These are phyloP conservation scores for Phortica variegata DNA, from an alignment of 1,140 invertebrate genomes.

Conservation along the genomic window DNA sequence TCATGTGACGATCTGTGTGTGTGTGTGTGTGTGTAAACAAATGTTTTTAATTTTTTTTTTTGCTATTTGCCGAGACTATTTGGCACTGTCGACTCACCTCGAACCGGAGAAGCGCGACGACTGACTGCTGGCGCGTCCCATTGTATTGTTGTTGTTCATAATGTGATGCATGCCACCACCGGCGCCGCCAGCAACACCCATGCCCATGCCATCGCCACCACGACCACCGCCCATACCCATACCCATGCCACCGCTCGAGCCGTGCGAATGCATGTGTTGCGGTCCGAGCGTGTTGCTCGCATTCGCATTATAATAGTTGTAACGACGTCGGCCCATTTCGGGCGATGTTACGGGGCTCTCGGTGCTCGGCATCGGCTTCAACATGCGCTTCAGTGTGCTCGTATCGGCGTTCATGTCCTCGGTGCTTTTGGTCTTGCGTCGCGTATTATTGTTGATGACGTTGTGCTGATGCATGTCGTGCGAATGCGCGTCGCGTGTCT, in stretches of 20 bases:
- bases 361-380: constrained; percentile 86
- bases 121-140: constrained; percentile 54
- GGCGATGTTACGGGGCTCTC: constrained; percentile 86
- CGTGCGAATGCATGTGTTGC: constrained; percentile 59
- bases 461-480: constrained; percentile 60
- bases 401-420: constrained; percentile 87
- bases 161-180: constrained; percentile 49
- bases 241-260: constrained; percentile 27
- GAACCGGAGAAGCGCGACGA: constrained; percentile 58
- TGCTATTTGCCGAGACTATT: neutral
- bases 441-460: constrained; percentile 71
- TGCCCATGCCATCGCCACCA: constrained; percentile 12
- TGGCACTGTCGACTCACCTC: constrained; percentile 39
- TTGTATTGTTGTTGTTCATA: constrained; percentile 58
- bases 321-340: constrained; percentile 78
- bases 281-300: constrained; percentile 56
- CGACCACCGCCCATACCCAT: constrained; percentile 22
- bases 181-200: constrained; percentile 18
- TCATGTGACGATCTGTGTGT: constrained; percentile 67
- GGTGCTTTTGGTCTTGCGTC: constrained; percentile 83
- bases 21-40: constrained; percentile 59
- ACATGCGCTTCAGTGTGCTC: constrained; percentile 87
- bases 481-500: constrained; percentile 54
- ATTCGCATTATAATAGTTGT: constrained; percentile 62
- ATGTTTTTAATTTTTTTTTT: neutral